A percentile compares a stretch with the other conserved stretches of the same genome.
phyloP scores from a whole-genome alignment of 2,797 vertebrate genomes.

The Sebastes minor region DNA sequence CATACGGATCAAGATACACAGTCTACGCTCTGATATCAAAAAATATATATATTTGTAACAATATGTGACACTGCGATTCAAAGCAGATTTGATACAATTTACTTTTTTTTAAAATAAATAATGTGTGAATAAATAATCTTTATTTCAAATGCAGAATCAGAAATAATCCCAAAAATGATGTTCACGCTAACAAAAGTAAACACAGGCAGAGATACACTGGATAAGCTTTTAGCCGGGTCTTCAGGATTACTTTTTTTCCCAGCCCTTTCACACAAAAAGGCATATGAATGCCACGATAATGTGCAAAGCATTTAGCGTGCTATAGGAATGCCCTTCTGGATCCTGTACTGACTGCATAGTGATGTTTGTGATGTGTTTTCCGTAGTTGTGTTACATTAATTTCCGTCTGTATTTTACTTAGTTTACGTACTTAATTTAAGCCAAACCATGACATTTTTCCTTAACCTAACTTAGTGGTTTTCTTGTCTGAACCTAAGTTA shows the following conservation, averaged over 20 bases:
- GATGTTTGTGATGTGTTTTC: no score
- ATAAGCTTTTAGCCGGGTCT: neutral
- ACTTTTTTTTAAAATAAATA: neutral
- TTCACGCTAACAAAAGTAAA: neutral
- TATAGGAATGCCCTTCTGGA: no score
- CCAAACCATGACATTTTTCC: no score
- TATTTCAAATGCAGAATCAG: neutral
- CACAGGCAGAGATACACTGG: neutral
- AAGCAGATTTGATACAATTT: neutral
- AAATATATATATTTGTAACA: neutral
- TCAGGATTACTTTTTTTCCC: neutral
- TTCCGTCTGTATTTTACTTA: no score
- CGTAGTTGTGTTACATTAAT: no score
- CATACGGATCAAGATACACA: neutral
- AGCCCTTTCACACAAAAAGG: no score
- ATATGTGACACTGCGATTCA: neutral
- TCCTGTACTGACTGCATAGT: no score
- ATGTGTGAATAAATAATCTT: neutral
- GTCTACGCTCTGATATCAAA: neutral
- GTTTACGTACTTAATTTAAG: no score
- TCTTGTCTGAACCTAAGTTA: no score
- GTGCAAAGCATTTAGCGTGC: no score
- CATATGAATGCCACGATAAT: no score
- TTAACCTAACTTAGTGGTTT: no score
- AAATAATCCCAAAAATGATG: neutral